Conservation (phyloP, 2,797 vertebrate genomes). For the Peromyscus attwateri region DNA sequence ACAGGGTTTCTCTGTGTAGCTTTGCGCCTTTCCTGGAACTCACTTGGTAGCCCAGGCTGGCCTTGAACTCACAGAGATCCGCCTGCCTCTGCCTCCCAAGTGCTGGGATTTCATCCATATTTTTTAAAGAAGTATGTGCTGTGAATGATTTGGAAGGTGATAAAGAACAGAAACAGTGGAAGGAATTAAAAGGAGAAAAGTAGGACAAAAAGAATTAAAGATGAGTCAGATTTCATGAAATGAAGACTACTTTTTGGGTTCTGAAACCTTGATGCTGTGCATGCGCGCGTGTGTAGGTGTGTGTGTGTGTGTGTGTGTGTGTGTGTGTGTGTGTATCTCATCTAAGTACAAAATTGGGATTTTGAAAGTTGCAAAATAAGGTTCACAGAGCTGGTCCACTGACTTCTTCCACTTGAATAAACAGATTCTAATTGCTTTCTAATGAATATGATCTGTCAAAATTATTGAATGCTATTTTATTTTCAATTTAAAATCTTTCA, state of each 20-base stretch:
- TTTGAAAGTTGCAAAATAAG: conserved; percentile 64
- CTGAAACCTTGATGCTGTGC: neutral
- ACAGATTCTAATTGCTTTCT: neutral
- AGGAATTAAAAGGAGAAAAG: neutral
- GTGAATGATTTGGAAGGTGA: neutral
- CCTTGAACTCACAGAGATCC: no score
- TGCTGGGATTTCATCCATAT: neutral
- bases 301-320: neutral
- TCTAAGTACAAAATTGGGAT: conserved; percentile 33
- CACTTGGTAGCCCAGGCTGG: no score
- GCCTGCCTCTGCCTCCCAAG: no score
- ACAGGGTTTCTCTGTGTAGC: no score
- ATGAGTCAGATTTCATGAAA: conserved; percentile 6
- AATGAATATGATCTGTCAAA: neutral
- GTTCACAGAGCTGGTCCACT: neutral
- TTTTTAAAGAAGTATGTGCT: conserved; percentile 11
- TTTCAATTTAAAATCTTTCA: conserved; percentile 29
- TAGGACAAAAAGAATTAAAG: neutral
- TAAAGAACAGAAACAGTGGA: neutral
- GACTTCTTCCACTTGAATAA: conserved; percentile 12
- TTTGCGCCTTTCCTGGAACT: no score
- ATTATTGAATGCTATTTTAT: conserved; percentile 35
- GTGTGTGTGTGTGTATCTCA: conserved; percentile 17
- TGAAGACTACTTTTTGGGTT: neutral
- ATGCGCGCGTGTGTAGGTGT: neutral